These are phyloP conservation scores for Eilema caniola DNA, from an alignment of 2,888 invertebrate species.

Conservation along the genomic window DNA sequence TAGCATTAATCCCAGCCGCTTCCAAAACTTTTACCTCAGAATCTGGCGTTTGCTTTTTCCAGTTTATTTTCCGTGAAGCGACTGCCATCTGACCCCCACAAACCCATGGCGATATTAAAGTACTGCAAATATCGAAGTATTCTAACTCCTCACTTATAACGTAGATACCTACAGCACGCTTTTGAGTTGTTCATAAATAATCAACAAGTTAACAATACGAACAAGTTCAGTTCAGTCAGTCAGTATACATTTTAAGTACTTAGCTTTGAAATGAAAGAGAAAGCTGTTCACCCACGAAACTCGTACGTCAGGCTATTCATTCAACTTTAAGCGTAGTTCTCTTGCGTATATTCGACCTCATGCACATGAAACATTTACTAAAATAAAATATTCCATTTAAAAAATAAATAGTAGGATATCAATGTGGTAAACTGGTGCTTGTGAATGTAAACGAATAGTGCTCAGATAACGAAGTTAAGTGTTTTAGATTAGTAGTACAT, in stretches of 20 bases:
- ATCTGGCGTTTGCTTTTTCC: no score
- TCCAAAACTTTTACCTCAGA: no score
- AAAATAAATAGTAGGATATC: conserved; percentile 9
- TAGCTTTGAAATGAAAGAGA: conserved; percentile 72
- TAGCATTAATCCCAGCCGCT: no score
- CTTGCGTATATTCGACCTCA: conserved; percentile 39
- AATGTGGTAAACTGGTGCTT: conserved; percentile 35
- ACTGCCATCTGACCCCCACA: no score
- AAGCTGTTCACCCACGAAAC: conserved; percentile 78
- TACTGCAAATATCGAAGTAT: no score
- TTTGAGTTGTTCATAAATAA: conserved; percentile 3
- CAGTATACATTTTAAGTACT: no score
- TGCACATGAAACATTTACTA: conserved; percentile 30
- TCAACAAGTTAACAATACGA: not conserved
- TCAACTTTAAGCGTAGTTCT: conserved; percentile 47
- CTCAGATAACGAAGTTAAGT: conserved; percentile 36
- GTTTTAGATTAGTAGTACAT: conserved; percentile 42
- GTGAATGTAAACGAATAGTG: conserved; percentile 51
- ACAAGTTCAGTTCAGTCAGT: not conserved
- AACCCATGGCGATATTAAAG: no score
- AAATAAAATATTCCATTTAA: not conserved
- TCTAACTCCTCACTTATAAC: not conserved
- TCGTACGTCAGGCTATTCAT: conserved; percentile 55
- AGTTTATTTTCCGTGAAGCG: no score
- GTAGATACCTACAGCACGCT: not conserved